Base-by-base conservation (phyloP, 2,888 invertebrate genomes). In the Ochropacha duplaris region DNA sequence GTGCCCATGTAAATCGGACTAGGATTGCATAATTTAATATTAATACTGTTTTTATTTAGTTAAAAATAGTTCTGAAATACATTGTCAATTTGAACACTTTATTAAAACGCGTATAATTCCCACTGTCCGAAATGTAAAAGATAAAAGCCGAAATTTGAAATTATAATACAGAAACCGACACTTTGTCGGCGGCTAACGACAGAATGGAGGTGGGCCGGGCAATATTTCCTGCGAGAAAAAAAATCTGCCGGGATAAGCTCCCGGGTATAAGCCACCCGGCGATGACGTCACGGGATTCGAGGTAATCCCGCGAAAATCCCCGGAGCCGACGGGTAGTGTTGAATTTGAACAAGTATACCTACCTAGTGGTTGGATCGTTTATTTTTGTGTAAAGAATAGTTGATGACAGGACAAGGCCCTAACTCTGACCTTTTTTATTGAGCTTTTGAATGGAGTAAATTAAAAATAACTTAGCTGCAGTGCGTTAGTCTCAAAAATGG, bases 231-330 rank as follows among this genome's bases (percentile, higher is more conserved):
- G 65, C 66, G 61, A 64, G 60, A 74, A 83, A 84, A 83, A 84
- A 83, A 82, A 81, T 82, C 74, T 79, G 72, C 69, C 68, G 56
- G 79, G 78, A 80, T 86, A 85, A 86, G 78, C 74, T 65, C 34
- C 34, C 62, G 65, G 68, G 79, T 68, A 67, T 83, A 81, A 82
- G 83, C 83, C 76, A 80, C 74, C 74, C 71, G 64, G 75, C 79
- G 82, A 82, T 84, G 86, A 86, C 86, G 83, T 71, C 67, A 72
- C 72, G 64, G 73, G 76, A 75, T 75, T 66, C 69, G 60, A 52
- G 56, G 69, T 79, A 79, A 80, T 78, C 79, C 75, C 61, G 62
- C 60, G 57, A 62, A 67, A 76, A 76, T 74, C 78, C 74, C 64
- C 61, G 59, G 54, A 44, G 65, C 66, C 64, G 60, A 65, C 65